Evolutionary conservation across 2,113 vertebrate species (phyloP).

Genomic region (Sinocyclocheilus anshuiensis): DNA sequence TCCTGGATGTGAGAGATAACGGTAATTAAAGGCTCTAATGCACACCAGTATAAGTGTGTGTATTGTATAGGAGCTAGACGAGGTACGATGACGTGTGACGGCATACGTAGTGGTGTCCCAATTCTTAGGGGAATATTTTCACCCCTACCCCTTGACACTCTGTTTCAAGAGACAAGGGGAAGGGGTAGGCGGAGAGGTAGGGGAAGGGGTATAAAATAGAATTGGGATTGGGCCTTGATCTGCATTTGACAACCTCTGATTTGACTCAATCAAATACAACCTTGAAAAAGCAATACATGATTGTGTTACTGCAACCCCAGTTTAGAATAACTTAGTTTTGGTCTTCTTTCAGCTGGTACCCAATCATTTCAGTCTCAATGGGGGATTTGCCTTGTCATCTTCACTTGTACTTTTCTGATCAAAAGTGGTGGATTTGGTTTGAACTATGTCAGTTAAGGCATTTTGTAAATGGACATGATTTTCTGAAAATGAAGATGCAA

Average conservation of each 20-base stretch:
- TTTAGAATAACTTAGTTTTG: neutral
- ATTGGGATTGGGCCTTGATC: neutral
- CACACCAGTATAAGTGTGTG: too few species aligned
- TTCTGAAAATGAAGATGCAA: neutral
- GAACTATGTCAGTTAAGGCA: neutral
- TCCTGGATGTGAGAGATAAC: too few species aligned
- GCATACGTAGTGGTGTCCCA: too few species aligned
- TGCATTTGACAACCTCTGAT: constrained; percentile 50
- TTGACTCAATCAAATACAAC: constrained; percentile 48
- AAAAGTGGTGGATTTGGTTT: neutral
- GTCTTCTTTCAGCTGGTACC: neutral
- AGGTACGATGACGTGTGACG: too few species aligned
- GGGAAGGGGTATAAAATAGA: too few species aligned
- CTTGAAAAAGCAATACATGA: constrained; percentile 52
- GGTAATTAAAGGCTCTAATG: too few species aligned
- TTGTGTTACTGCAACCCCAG: constrained; percentile 30
- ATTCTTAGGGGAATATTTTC: too few species aligned
- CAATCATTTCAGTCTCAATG: neutral
- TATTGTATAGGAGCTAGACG: too few species aligned
- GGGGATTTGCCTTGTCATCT: neutral
- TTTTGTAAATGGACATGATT: neutral
- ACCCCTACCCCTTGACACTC: too few species aligned
- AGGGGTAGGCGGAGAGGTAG: too few species aligned
- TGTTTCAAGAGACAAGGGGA: too few species aligned
- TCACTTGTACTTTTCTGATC: neutral